These are phyloP conservation scores for Mastacembelus armatus DNA, from an alignment of 2,797 vertebrate species.

Conservation along the genomic window DNA sequence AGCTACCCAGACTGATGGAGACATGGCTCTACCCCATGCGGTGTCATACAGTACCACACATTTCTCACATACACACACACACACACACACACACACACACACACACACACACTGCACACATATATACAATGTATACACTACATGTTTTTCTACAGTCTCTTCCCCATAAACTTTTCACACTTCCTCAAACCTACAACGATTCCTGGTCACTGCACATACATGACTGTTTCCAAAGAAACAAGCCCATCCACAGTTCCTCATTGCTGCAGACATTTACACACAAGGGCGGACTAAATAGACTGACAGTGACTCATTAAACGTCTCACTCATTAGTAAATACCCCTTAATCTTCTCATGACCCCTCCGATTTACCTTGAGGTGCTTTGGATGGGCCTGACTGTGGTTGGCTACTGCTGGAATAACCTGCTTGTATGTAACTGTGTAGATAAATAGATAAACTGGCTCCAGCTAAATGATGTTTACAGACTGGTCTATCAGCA, in stretches of 20 bases:
- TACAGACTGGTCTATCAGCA: background rate
- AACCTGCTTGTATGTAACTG: background rate
- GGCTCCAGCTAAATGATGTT: background rate
- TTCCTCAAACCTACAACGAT: slow-evolving; percentile 70
- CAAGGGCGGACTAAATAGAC: slow-evolving; percentile 6
- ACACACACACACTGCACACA: background rate
- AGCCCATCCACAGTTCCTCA: slow-evolving; percentile 56
- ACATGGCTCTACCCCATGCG: slow-evolving; percentile 56
- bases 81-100: slow-evolving; percentile 31
- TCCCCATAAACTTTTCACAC: slow-evolving; percentile 66
- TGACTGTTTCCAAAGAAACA: slow-evolving; percentile 63
- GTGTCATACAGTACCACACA: too few species aligned
- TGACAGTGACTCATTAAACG: slow-evolving; percentile 11
- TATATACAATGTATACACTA: background rate
- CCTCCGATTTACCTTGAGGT: background rate
- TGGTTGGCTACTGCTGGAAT: background rate
- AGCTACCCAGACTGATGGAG: slow-evolving; percentile 63
- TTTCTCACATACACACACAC: background rate
- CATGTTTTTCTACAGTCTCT: slow-evolving; percentile 47
- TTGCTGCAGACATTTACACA: slow-evolving; percentile 39
- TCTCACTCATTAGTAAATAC: background rate
- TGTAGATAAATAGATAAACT: background rate
- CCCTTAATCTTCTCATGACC: background rate
- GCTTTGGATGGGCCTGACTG: background rate
- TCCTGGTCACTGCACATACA: slow-evolving; percentile 41